Percentiles rank a stretch among this genome's conserved stretches.
Evolutionary conservation across 1,140 invertebrate species (phyloP).

Genomic region (Macrosteles quadrilineatus): DNA sequence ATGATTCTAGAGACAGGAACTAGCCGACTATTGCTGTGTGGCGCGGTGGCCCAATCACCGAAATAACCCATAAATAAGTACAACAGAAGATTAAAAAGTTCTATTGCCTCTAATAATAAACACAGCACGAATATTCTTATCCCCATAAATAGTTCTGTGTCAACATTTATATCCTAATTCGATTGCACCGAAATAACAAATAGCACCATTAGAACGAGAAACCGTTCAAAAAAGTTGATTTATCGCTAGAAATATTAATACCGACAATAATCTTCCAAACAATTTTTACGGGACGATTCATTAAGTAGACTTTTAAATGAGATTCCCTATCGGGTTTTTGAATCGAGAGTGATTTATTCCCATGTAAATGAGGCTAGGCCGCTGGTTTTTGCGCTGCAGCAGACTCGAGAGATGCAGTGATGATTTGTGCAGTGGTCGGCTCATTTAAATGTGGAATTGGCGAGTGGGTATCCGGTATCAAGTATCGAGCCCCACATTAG

Average conservation of each 20-base stretch:
- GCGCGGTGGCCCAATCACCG: neutral
- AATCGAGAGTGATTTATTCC: neutral
- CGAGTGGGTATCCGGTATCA: neutral
- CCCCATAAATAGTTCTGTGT: neutral
- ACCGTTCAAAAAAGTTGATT: neutral
- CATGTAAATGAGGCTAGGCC: neutral
- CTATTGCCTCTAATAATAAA: constrained; percentile 8
- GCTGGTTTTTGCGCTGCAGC: neutral
- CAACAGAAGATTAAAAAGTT: neutral
- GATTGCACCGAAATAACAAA: constrained; percentile 1
- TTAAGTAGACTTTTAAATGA: constrained; percentile 1
- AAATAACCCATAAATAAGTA: constrained; percentile 5
- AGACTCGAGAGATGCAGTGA: neutral
- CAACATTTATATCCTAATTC: constrained; percentile 14
- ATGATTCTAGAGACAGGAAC: too few species aligned
- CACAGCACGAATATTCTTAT: neutral
- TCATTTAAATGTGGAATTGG: neutral
- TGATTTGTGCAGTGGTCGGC: neutral
- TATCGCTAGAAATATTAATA: constrained; percentile 1
- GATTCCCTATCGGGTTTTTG: neutral
- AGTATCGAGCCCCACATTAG: neutral
- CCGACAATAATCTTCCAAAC: constrained; percentile 1
- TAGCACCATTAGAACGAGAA: constrained; percentile 11
- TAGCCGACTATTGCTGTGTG: too few species aligned
- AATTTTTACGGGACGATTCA: neutral